Percentiles rank a stretch among this genome's conserved stretches.
Evolutionary conservation across 2,113 vertebrate species (phyloP).

Genomic region (Stomatorhinus ivindoensis): DNA sequence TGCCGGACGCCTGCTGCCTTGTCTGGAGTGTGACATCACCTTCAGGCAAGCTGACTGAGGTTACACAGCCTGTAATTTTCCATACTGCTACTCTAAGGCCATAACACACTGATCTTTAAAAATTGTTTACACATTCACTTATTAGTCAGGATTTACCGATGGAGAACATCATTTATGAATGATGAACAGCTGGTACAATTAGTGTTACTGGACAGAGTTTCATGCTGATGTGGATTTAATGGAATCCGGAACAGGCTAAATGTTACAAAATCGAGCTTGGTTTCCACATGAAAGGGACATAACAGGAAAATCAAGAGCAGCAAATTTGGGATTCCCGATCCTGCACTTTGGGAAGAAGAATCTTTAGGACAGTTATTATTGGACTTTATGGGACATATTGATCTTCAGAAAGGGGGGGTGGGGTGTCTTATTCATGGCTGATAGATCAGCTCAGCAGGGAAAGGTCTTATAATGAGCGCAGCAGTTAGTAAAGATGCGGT

Average conservation of each 20-base stretch:
- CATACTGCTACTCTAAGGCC: not conserved
- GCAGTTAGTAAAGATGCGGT: not conserved
- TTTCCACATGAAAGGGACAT: not conserved
- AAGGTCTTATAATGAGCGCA: not conserved
- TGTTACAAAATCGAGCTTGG: not conserved
- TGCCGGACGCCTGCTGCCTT: not conserved
- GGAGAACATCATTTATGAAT: not conserved
- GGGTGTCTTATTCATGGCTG: not conserved
- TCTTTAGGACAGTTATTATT: slow-evolving; percentile 14
- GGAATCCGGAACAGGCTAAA: not conserved
- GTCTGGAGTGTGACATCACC: not conserved
- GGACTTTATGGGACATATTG: not conserved
- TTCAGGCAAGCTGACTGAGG: not conserved
- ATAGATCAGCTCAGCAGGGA: not conserved
- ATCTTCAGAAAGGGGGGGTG: not conserved
- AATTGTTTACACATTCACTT: not conserved
- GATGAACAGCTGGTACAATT: not conserved
- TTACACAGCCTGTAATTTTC: not conserved
- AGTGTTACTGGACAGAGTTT: not conserved
- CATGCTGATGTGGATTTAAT: not conserved
- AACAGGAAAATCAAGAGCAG: not conserved
- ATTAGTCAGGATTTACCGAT: not conserved
- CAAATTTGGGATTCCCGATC: not conserved
- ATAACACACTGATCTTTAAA: not conserved
- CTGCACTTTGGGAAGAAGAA: slow-evolving; percentile 3